Percentiles rank a stretch among this genome's conserved stretches.
Conservation (phyloP, 2,797 vertebrate genomes). For the Scyliorhinus canicula region DNA sequence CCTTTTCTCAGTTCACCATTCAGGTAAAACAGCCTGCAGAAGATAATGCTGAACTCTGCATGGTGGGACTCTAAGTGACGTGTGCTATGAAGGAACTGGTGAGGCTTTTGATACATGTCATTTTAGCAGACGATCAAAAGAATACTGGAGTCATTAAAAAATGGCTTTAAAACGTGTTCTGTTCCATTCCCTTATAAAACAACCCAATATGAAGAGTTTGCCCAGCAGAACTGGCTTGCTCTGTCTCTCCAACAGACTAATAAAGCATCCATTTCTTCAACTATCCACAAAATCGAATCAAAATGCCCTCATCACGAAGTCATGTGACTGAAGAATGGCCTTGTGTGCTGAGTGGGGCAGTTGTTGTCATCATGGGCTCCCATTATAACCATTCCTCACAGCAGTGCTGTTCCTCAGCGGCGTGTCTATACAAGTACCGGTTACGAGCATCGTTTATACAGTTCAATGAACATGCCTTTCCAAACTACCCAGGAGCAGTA, state of each 20-base stretch:
- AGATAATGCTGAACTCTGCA: too few relatives aligned
- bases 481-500: background rate
- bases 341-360: background rate
- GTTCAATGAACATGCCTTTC: slow-evolving; percentile 30
- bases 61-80: background rate
- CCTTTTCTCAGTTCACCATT: background rate
- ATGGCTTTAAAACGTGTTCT: background rate
- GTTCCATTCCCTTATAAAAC: slow-evolving; percentile 20
- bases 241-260: background rate
- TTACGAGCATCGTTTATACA: background rate
- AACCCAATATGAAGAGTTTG: background rate
- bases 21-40: background rate
- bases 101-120: background rate
- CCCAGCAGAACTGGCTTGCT: background rate
- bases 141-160: background rate
- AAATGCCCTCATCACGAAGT: slow-evolving; percentile 10
- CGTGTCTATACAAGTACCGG: slow-evolving; percentile 10
- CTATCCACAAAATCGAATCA: background rate
- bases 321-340: background rate
- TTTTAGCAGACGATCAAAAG: background rate
- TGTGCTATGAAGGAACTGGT: background rate
- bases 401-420: background rate
- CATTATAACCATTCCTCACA: slow-evolving; percentile 24
- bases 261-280: slow-evolving; percentile 2
- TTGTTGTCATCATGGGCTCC: slow-evolving; percentile 16